Base-by-base conservation (phyloP, 2,113 vertebrate genomes). In the Zosterops pallidus region DNA sequence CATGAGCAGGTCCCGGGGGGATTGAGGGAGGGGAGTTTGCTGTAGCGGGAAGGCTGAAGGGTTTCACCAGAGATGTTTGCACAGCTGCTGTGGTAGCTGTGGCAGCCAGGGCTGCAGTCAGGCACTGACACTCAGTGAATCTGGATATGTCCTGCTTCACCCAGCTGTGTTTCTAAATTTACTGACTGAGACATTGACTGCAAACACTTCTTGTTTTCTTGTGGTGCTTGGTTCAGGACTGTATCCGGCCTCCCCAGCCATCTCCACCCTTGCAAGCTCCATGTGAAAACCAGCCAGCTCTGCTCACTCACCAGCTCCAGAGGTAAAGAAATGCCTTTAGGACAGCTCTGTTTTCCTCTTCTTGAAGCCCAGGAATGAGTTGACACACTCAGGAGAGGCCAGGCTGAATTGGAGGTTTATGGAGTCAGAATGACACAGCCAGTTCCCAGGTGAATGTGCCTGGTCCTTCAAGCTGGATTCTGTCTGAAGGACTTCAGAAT, bases 251-350 rank as follows among this genome's bases (percentile, higher is more conserved):
- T 52, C 95, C 98, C 71, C 98, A 98, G 81, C 98, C 98, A 10
- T 98, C 98, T 83, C 97, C 98, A 39, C 98, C 98, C 91, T 92
- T 98, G 93, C 98, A 99, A 98, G 98, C 98, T 95, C 96, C 99
- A 2, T 98, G 99, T 98, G 99, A 99, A 97, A 99, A 98, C 98
- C 99, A 99, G 97, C 99, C 99, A 86, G 98, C 99, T 94, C 99
- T 99, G 96, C 99, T 99, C 85, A 99, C 99, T 92, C 99, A 99
- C 98, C 99, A 99, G 99, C 99, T 99, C 41, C 99, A 99, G 98
- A 99, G 99, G 99, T 99, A 97, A 96, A 60, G 71, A 65, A 39
- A 37, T 21, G 5, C 47, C 42, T 89, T 47, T 12, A 33, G 59
- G 2, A 8, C 25, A 28, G 63, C 65, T 59, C 55, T 37, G 56